Base-by-base conservation (phyloP, 1,140 invertebrate genomes). In the Aphaenogaster rudis region DNA sequence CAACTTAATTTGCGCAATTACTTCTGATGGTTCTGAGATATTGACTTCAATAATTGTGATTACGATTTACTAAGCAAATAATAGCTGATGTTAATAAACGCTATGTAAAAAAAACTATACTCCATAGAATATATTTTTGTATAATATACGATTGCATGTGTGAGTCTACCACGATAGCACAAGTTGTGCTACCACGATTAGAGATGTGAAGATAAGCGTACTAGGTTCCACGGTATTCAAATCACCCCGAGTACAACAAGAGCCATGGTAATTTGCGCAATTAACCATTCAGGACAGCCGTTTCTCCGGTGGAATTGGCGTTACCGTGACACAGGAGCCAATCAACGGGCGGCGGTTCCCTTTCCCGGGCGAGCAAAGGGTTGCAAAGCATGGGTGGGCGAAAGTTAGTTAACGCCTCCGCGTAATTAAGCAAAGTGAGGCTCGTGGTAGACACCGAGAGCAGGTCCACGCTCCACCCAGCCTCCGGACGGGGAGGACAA, bases 391-490 rank as follows among this genome's bases (percentile, higher is more conserved):
- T 84, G 89, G 90, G 81, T 93, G 92, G 93, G 64, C 54, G 80
- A 87, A 79, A 85, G 91, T 91, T 92, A 93, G 93, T 94, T 94
- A 94, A 94, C 93, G 93, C 93, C 93, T 94, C 90, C 93, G 86
- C 90, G 93, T 94, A 94, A 94, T 94, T 94, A 94, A 94, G 92
- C 93, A 93, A 92, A 92, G 93, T 91, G 92, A 92, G 91, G 88
- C 91, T 90, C 86, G 90, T 72, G 88, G 72, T 45, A 67, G 77
- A 78, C 59, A 85, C 50, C n/a, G 50, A 57, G 88, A 54, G 88
- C 86, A 82, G 90, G 90, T 91, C 89, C 87, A 92, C 88, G 93
- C 93, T 93, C 92, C 91, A 93, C 93, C 93, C 93, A 93, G 93
- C 85, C 88, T 92, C 88, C 71, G 66, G 50, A 54, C 66, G 61